phyloP scores from a whole-genome alignment of 2,797 vertebrate species.

The Melanotaenia trifasciata region DNA sequence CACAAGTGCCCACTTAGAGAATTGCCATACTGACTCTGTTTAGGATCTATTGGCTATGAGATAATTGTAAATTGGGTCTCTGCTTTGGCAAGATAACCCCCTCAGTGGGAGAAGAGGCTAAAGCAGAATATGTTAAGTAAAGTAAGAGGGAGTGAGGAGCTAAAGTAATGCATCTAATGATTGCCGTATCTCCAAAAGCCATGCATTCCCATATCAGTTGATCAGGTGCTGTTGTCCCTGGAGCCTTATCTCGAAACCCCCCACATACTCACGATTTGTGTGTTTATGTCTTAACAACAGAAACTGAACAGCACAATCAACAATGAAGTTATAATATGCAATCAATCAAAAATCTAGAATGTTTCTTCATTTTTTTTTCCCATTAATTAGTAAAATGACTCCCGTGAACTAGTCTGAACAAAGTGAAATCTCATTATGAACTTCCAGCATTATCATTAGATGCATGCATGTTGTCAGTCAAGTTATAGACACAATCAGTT shows the following conservation, averaged over 20 bases:
- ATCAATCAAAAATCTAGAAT: too few relatives aligned
- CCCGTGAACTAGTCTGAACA: background rate
- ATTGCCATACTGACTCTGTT: conserved; percentile 7
- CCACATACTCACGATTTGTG: conserved; percentile 29
- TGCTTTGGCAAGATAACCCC: conserved; percentile 35
- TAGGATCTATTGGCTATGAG: conserved; percentile 12
- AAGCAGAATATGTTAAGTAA: conserved; percentile 43
- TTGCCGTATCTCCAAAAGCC: conserved; percentile 56
- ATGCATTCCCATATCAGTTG: conserved; percentile 49
- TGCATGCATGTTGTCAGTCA: background rate
- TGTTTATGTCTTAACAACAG: conserved; percentile 11
- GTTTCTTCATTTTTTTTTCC: background rate
- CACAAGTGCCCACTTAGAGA: background rate
- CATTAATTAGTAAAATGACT: background rate
- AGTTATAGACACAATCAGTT: background rate
- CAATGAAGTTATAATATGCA: background rate
- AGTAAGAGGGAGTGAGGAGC: conserved; percentile 53
- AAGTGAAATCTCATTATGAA: background rate
- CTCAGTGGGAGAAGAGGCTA: conserved; percentile 18
- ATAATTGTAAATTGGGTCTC: conserved; percentile 22
- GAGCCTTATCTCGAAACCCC: conserved; percentile 47
- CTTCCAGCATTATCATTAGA: background rate
- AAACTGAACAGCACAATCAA: background rate
- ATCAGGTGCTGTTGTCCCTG: conserved; percentile 53
- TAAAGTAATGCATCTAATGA: conserved; percentile 70